Evolutionary conservation across 1,140 invertebrate genomes (phyloP).

Genomic region (Macrobrachium rosenbergii): DNA sequence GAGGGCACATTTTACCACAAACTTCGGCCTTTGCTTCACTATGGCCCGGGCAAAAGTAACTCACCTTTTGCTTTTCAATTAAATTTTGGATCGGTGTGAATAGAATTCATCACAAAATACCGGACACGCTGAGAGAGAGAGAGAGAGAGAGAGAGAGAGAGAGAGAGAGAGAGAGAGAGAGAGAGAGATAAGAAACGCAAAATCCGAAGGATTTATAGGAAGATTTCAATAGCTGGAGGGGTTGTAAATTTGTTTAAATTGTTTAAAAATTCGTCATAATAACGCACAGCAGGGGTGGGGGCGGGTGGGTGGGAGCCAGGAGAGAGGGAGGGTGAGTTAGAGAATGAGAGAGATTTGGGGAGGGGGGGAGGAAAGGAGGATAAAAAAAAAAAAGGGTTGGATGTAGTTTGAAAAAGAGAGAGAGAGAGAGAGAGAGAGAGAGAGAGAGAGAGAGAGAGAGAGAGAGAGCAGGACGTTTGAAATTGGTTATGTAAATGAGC

Average conservation of each 20-base stretch:
- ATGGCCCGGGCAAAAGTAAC: not conserved
- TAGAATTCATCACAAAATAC: no score
- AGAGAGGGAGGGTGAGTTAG: no score
- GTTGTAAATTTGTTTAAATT: not conserved
- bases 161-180: conserved; percentile 18
- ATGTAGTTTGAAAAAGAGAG: not conserved
- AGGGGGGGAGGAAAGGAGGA: no score
- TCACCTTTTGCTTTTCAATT: no score
- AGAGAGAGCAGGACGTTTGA: not conserved
- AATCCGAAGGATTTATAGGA: not conserved
- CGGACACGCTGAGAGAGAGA: not conserved
- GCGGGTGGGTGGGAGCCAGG: not conserved
- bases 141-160: not conserved
- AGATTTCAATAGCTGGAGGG: not conserved
- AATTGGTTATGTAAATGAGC: not conserved
- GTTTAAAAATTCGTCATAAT: conserved; percentile 1
- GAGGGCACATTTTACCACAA: not conserved
- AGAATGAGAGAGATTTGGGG: no score
- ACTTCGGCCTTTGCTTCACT: not conserved
- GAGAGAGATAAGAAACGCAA: not conserved
- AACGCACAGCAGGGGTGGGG: not conserved
- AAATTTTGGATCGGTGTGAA: no score
- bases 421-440: not conserved
- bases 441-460: conserved; percentile 1
- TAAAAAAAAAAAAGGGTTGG: not conserved